Base-by-base conservation (phyloP, 2,888 invertebrate genomes). In the Papilio demoleus region DNA sequence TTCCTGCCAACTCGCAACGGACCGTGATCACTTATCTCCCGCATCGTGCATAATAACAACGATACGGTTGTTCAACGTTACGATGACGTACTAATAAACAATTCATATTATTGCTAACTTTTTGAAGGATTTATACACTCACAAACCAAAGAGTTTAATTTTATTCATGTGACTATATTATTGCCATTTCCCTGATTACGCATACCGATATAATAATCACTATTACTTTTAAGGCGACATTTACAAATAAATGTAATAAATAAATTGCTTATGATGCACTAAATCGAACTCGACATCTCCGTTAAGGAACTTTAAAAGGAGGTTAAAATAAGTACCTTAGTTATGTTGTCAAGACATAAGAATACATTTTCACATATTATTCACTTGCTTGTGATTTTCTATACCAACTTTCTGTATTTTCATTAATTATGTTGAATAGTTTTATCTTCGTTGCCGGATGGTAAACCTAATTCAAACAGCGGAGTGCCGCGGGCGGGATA, bases 21-120 rank as follows among this genome's bases (percentile, higher is more conserved):
- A 91, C 88, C 90, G 89, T 90, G 86, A 83, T 81, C 79, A 77
- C 83, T 89, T 91, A 91, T 91, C 91, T 81, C 72, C 77, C 74
- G 76, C 86, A 91, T 92, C 91, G 79, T 84, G 88, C 87, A 91
- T 91, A 90, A 87, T 83, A 86, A 88, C 83, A 81, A 82, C 77
- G 75, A 74, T 81, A 81, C 85, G 81, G 86, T 89, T 87, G 88
- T 88, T 85, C 82, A 83, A 85, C 87, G 85, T 84, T 77, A 78
- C 84, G 83, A 87, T 86, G 83, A 86, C 81, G 81, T 85, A 83
- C 82, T 86, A 84, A 88, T 87, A 84, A 85, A 80, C 75, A 77
- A 89, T 86, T 87, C 85, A 85, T 84, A 83, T 88, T 88, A 87
- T 84, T 83, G 83, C 80, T 84, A 83, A 80, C 81, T 85, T 81